A percentile compares a stretch with the other conserved stretches of the same genome.
Evolutionary conservation across 1,140 invertebrate genomes (phyloP).

Genomic region (Chrysoperla carnea): DNA sequence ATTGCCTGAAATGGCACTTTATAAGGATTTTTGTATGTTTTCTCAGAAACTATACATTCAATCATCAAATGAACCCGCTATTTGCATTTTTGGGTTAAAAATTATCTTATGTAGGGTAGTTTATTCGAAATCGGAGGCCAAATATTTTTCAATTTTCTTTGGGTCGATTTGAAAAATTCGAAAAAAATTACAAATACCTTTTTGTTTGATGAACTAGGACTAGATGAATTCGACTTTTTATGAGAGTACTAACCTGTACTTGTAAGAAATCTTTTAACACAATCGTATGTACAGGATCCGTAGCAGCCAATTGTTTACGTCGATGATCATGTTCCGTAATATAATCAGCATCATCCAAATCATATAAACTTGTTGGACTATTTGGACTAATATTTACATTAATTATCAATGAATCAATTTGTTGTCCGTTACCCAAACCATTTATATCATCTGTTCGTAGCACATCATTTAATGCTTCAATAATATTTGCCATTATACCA

Average conservation of each 20-base stretch:
- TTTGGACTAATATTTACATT: slow-evolving; percentile 22
- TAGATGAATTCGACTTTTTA: too few relatives aligned
- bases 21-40: too few relatives aligned
- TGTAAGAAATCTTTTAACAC: slow-evolving; percentile 47
- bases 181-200: too few relatives aligned
- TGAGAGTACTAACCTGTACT: slow-evolving; percentile 45
- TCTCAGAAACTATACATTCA: too few relatives aligned
- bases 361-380: slow-evolving; percentile 21
- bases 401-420: slow-evolving; percentile 21
- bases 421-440: slow-evolving; percentile 21
- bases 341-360: slow-evolving; percentile 24
- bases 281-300: slow-evolving; percentile 53
- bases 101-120: too few relatives aligned
- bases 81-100: too few relatives aligned
- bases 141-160: too few relatives aligned
- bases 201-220: too few relatives aligned
- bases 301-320: slow-evolving; percentile 34
- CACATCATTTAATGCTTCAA: slow-evolving; percentile 76
- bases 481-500: slow-evolving; percentile 55
- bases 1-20: too few relatives aligned
- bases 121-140: too few relatives aligned
- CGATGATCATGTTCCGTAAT: slow-evolving; percentile 36
- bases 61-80: too few relatives aligned
- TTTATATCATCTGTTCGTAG: slow-evolving; percentile 43
- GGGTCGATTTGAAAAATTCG: too few relatives aligned